Evolutionary conservation across 2,797 vertebrate species (phyloP), one percentile per base, ranked within the genome.

Genomic region (Crenichthys baileyi): DNA sequence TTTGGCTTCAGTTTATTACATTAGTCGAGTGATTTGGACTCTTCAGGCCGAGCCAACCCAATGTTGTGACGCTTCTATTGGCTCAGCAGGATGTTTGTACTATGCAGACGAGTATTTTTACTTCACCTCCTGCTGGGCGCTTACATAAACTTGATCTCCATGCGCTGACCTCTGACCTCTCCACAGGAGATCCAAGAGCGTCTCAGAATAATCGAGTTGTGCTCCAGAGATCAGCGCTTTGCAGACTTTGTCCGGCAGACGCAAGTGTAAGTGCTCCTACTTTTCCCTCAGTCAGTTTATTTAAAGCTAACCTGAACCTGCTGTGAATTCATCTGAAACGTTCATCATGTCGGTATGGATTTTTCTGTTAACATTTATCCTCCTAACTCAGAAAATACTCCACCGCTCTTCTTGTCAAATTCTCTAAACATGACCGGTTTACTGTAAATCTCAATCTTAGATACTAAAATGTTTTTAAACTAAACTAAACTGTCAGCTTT

Each of bases 171-270:
- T 83, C 31, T 85, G 70, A 85, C 84, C 90, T 73, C 51, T 76
- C 72, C 68, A 61, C 85, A 98, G 97, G 97, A 98, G 93, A 96
- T 97, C 93, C 96, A 97, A 90, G 97, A 98, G 87, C 95, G 96
- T 80, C 95, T 97, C 91, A 96, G 96, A 92, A 96, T 98, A 88
- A 93, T 98, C 79, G 96, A 98, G 85, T 87, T 97, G 67, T 97
- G 96, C 18, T 85, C 96, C 85, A 96, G 94, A 79, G 97, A 98
- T 78, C 94, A 95, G 26, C 95, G 96, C 84, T 98, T 97, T 85
- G 95, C 96, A 63, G 96, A 97, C 80, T 97, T 98, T 86, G 94
- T 97, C 82, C 95, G 94, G 88, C 96, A 97, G 83, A 97, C 97
- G 83, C 96, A 97, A 95, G 96, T 96, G 97, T 98, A 94, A 98